Evolutionary conservation across 2,797 vertebrate species (phyloP), one percentile per base, ranked within the genome.

Genomic region (Sciurus carolinensis): DNA sequence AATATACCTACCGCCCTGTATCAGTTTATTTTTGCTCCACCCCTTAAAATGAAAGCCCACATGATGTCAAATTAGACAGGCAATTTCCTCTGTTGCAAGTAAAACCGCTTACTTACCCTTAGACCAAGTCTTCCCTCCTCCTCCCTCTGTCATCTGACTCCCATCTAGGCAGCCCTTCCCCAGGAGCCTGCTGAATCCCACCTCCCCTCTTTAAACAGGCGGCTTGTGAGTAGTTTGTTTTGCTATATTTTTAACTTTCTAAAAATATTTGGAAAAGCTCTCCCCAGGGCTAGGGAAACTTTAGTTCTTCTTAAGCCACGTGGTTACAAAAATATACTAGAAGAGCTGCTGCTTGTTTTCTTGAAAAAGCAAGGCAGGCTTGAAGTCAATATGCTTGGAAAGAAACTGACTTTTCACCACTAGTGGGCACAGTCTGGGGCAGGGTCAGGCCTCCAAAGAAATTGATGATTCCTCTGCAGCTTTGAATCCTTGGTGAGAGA

Each of bases 191-290:
- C 57, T 0, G 28, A 71, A 80, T 90, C 83, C 93, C 75, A 89
- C 93, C 86, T 87, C 87, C 92, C 81, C 79, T 92, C 90, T 92
- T 94, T 87, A 93, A 93, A 96, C 66, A 92, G 79, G 82, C 50
- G 0, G 79, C 95, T 52, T 80, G 85, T 83, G 92, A 92, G 79
- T 92, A 77, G 94, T 96, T 97, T 97, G 96, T 93, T 95, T 96
- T 96, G 93, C 91, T 97, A 81, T 92, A 94, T 97, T 96, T 98
- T 96, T 98, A 96, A 97, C 95, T 97, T 95, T 97, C 95, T 96
- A 96, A 98, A 97, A 97, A 98, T 97, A 96, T 96, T 97, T 96
- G 95, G 96, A 91, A 97, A 97, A 97, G 96, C 92, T 95, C 92
- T 98, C 96, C 97, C 92, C 90, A 96, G 97, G 97, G 97, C 84